Conservation (phyloP, 2,888 invertebrate species). For the Dicycla oo region DNA sequence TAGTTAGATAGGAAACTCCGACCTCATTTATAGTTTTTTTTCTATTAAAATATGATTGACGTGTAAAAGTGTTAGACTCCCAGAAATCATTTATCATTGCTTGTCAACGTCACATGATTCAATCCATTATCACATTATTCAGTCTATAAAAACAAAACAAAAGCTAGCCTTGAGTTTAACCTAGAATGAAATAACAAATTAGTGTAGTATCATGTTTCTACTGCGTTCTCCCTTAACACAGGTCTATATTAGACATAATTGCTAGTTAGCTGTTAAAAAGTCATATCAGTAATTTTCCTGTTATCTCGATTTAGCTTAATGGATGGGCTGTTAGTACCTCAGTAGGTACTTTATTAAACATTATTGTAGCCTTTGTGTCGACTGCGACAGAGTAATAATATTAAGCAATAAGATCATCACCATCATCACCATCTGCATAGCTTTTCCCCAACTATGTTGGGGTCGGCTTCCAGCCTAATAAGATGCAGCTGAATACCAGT, state of each 20-base stretch:
- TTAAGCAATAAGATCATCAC: too few relatives aligned
- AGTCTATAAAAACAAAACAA: constrained; percentile 35
- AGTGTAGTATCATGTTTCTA: constrained; percentile 40
- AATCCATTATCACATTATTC: too few relatives aligned
- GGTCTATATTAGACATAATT: constrained; percentile 42
- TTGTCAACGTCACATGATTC: too few relatives aligned
- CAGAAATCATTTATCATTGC: too few relatives aligned
- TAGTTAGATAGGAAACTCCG: too few relatives aligned
- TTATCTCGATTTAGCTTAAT: constrained; percentile 42
- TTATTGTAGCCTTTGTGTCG: constrained; percentile 10
- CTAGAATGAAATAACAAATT: constrained; percentile 43
- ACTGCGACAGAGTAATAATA: not conserved
- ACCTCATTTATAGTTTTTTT: too few relatives aligned
- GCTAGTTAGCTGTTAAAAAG: constrained; percentile 49
- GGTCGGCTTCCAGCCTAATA: too few relatives aligned
- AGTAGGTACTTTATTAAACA: not conserved
- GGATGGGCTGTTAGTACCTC: constrained; percentile 5
- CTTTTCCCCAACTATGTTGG: too few relatives aligned
- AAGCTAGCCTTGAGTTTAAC: constrained; percentile 46
- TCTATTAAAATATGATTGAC: too few relatives aligned
- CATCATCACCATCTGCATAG: too few relatives aligned
- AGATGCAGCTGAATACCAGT: too few relatives aligned
- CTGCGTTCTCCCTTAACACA: constrained; percentile 40
- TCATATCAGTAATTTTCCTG: constrained; percentile 54
- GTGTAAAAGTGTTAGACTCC: too few relatives aligned